Evolutionary conservation across 2,797 vertebrate genomes (phyloP), one percentile per base, ranked within the genome.

Genomic region (Gymnodraco acuticeps): DNA sequence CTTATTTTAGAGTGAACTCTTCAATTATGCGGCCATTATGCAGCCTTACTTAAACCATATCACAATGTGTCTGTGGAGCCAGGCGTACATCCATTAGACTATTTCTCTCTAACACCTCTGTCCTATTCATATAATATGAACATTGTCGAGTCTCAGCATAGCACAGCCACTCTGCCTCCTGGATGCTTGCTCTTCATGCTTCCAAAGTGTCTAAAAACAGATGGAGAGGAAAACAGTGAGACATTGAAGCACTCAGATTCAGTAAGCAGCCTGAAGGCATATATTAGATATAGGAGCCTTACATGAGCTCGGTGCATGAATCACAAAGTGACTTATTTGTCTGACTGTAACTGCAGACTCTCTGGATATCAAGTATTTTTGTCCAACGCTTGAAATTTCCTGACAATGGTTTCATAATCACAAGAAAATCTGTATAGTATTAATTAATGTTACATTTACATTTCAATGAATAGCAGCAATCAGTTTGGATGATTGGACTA

Each of bases 131-230:
- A 50, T 76, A 83, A 78, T 53, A 64, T 9, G 11, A 71, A 62
- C 53, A 53, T 75, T 77, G 85, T 81, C 2, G 68, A 87, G 80
- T 55, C 60, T 90, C 81, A 87, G 87, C 87, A 84, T 55, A 93
- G 65, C 45, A 87, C 81, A 33, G 85, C 83, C 59, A 88, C 91
- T 67, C 82, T 89, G n/a, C 94, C 93, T 33, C 92, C 93, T 41
- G 92, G 90, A 75, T 94, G 93, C 31, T 90, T 81, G 73, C 73
- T 85, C 86, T 92, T 94, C 87, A 85, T 94, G 84, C 91, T 92
- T 75, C 94, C 94, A 82, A 92, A 94, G 84, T 93, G 88, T 90
- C 94, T 94, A 89, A 64, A 90, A 92, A 91, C 87, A 90, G 86
- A 90, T 65, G 50, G 75, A 84, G 86, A 85, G 73, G 60, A 75